Evolutionary conservation across 2,888 invertebrate species (phyloP), one percentile per base, ranked within the genome.

Genomic region (Troilus luridus): DNA sequence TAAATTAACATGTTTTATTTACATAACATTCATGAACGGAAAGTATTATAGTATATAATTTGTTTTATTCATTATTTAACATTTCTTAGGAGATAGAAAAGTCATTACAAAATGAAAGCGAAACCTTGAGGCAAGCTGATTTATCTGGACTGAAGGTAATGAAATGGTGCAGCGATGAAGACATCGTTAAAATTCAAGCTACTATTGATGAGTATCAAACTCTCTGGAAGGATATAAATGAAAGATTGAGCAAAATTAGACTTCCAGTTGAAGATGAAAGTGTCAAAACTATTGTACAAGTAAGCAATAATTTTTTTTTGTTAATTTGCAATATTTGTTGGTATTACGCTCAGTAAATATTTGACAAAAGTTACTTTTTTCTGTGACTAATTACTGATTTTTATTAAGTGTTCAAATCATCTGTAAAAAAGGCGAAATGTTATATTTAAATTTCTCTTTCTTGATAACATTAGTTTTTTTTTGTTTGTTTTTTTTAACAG

Each of bases 141-240:
- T 94, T 95, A 92, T 93, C 96, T 19, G 96, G 96, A 17, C 93
- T 95, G 88, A 94, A 95, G 92, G 95, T 96, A 56, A 96, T 96
- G 95, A 94, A 95, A 92, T 95, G 95, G 92, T 94, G 95, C 91
- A 95, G 95, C 92, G 94, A 95, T 72, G 94, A 95, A 17, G 96
- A 96, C 93, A 94, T 95, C 0, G 93, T 94, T 8, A 94, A 94
- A 41, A 94, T 96, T 85, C 95, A 96, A 93, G 94, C 95, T 88
- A 94, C 96, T 94, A 96, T 96, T 6, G 95, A 96, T 91, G 96
- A 96, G 93, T 96, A 96, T 92, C 96, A 96, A 92, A 93, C 94
- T 0, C 93, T 97, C 6, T 96, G 96, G 95, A 95, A 95, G 91
- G 95, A 96, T 92, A 95, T 97, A 58, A 95, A 95, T 85, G 94